Conservation (phyloP, 2,888 invertebrate genomes). For the Xylota sylvarum region DNA sequence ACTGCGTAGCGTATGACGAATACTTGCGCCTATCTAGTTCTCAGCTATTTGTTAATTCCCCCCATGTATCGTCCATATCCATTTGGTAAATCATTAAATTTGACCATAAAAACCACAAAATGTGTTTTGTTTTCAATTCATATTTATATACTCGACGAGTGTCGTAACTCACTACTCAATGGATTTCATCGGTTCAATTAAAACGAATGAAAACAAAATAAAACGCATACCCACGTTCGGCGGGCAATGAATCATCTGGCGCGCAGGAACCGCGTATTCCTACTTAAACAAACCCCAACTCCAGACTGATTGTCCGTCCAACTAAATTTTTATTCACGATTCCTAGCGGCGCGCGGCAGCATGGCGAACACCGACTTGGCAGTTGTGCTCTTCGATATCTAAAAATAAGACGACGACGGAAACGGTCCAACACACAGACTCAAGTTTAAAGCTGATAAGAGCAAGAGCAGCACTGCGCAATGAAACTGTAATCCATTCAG, state of each 20-base stretch:
- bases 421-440: constrained; percentile 63
- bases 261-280: constrained; percentile 32
- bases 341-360: constrained; percentile 10
- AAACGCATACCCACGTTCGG: constrained; percentile 48
- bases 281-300: constrained; percentile 51
- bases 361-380: neutral
- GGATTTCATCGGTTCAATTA: constrained; percentile 46
- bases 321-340: constrained; percentile 14
- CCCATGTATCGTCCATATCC: constrained; percentile 5
- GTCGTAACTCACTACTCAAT: constrained; percentile 16
- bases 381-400: constrained; percentile 68
- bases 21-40: neutral
- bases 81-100: constrained; percentile 17
- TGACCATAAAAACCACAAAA: constrained; percentile 44
- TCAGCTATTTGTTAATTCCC: constrained; percentile 20
- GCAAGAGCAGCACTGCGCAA: constrained; percentile 52
- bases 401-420: constrained; percentile 78
- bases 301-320: constrained; percentile 65
- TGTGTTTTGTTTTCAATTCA: constrained; percentile 34
- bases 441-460: constrained; percentile 68
- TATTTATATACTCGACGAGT: neutral
- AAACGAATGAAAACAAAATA: constrained; percentile 39
- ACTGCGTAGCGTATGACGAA: neutral
- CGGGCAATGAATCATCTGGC: constrained; percentile 54
- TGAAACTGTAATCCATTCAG: constrained; percentile 61